Percentiles rank a stretch among this genome's conserved stretches.
Evolutionary conservation across 2,797 vertebrate species (phyloP).

Genomic region (Lateolabrax maculatus): DNA sequence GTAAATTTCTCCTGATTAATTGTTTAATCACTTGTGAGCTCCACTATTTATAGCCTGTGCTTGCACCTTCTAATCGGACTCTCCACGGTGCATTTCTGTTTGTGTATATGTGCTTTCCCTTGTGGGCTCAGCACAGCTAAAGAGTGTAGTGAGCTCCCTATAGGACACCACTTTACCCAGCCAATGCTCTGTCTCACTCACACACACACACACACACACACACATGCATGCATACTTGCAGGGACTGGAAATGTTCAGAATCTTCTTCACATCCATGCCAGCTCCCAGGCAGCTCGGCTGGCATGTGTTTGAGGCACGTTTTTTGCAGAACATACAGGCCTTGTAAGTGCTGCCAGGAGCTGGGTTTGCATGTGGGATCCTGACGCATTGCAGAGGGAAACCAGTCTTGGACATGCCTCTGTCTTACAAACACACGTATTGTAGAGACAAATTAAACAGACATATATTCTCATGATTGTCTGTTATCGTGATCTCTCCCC

Average conservation of each 20-base stretch:
- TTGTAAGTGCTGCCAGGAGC: slow-evolving; percentile 44
- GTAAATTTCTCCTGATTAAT: background rate
- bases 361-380: slow-evolving; percentile 43
- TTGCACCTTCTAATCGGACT: background rate
- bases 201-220: slow-evolving; percentile 8
- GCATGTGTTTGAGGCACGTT: slow-evolving; percentile 45
- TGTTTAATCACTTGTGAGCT: background rate
- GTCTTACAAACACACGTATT: background rate
- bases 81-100: background rate
- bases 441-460: slow-evolving; percentile 23
- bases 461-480: slow-evolving; percentile 10
- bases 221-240: background rate
- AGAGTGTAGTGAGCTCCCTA: slow-evolving; percentile 19
- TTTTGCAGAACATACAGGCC: slow-evolving; percentile 41
- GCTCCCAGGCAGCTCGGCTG: slow-evolving; percentile 51
- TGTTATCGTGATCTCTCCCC: slow-evolving; percentile 23
- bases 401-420: slow-evolving; percentile 28
- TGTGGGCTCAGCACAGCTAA: slow-evolving; percentile 11
- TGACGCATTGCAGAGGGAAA: slow-evolving; percentile 64
- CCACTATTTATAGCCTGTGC: background rate
- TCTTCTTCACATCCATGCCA: slow-evolving; percentile 30
- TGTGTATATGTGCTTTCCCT: background rate
- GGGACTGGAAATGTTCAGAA: slow-evolving; percentile 33
- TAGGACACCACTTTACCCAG: slow-evolving; percentile 4
- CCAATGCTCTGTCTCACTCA: background rate